Base-by-base conservation (phyloP, 2,797 vertebrate species). In the Gobio occitaniae region DNA sequence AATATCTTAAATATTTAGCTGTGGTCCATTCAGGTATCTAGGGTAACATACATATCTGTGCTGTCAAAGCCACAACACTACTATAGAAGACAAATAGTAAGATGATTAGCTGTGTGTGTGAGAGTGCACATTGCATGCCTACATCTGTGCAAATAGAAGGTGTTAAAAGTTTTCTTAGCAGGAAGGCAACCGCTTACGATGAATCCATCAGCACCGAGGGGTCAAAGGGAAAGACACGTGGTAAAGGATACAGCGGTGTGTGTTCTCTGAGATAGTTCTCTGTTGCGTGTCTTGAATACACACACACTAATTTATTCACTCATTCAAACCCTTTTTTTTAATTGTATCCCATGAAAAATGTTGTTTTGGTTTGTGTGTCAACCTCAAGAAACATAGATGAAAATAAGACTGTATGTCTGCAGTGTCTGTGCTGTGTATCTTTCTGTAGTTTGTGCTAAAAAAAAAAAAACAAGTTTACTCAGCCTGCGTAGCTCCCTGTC, bases 71-170 rank as follows among this genome's bases (percentile, higher is more conserved):
- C 65, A 78, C 59, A 19, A 9, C 65, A 36, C 19, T 50, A 71
- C 29, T 71, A 71, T 56, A 70, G 15, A 78, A 78, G 76, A 71
- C 21, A 38, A 79, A 84, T 44, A 25, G 48, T 54, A 38, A 54
- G 72, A 77, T 44, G 36, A 68, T 84, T 76, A 66, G 72, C 36
- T 71, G 50, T 78, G 65, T 56, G n/a, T 68, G 65, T 29, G 69
- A 56, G 36, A 65, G 78, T 29, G 68, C 71, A 32, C 52, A 70
- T 70, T 71, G 66, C 75, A 70, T 85, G 59, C 78, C 87, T 83
- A 90, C 89, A 90, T 91, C 89, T 91, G 89, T 87, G 86, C 88
- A 88, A 89, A 89, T 78, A 91, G 84, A 88, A 89, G 82, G 88
- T 90, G 88, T 88, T 88, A 87, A 90, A 88, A 88, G 85, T 86